These are phyloP conservation scores for Brachynemurus nebulosus DNA, from an alignment of 2,888 invertebrate species.

Conservation along the genomic window DNA sequence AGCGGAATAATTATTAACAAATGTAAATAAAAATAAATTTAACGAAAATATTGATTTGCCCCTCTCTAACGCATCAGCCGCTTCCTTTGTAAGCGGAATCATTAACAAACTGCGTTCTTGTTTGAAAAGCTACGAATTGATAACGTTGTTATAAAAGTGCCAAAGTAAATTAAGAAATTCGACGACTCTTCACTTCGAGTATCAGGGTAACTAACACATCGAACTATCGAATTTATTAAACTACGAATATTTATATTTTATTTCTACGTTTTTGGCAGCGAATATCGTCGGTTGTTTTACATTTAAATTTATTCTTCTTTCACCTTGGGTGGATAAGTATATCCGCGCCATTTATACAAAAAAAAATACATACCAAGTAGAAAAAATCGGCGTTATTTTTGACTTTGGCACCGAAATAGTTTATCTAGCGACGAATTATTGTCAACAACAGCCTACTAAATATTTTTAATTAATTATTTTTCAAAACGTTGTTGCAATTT, in stretches of 20 bases:
- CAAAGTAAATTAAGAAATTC: constrained; percentile 6
- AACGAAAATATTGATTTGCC: constrained; percentile 1
- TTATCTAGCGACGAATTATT: not conserved
- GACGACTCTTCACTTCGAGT: constrained; percentile 5
- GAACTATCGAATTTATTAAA: constrained; percentile 8
- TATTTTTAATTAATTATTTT: constrained; percentile 2
- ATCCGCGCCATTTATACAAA: constrained; percentile 6
- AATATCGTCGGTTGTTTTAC: constrained; percentile 28
- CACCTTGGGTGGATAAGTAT: constrained; percentile 7
- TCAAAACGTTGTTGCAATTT: constrained; percentile 2
- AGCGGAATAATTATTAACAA: too few species aligned
- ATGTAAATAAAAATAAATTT: not conserved
- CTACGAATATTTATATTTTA: constrained; percentile 7
- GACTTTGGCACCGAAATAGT: constrained; percentile 1
- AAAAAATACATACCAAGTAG: not conserved
- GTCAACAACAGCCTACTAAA: constrained; percentile 2
- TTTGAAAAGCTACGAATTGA: constrained; percentile 1
- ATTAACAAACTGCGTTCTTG: constrained; percentile 5
- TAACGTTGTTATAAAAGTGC: constrained; percentile 1
- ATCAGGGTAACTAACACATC: constrained; percentile 10
- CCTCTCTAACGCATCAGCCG: not conserved
- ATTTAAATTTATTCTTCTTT: constrained; percentile 17
- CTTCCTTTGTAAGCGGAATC: constrained; percentile 1
- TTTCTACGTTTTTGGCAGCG: constrained; percentile 28
- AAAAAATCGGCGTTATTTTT: constrained; percentile 5